Base-by-base conservation (phyloP, 2,888 invertebrate genomes). In the Chaetoderma sp. region DNA sequence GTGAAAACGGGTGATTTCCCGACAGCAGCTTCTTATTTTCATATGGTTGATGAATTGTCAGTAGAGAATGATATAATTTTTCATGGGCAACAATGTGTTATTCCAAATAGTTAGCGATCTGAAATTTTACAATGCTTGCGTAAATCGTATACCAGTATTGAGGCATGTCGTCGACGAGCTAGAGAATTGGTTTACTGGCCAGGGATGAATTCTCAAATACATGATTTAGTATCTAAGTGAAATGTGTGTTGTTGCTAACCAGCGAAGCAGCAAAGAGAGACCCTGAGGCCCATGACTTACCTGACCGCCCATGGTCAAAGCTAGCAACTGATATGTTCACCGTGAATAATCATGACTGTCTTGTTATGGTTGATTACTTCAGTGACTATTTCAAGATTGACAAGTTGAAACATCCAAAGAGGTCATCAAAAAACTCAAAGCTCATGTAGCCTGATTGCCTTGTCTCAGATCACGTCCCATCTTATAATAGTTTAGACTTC, bases 371-470 rank as follows among this genome's bases (percentile, higher is more conserved):
- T 6, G 58, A 58, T 25, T 58, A 63, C 39, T 57, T 36, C 27
- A 32, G 47, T 2, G 47, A 47, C 25, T 63, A 45, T 47, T 56
- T 36, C 28, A 56, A 62, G 33, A 30, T 63, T 13, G 63, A 63
- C 36, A 47, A n/a, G 45, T 23, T 33, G 58, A 57, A 6, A 57
- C 47, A 2, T 36, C 45, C 1, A 36, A 28, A 28, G 50, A 42
- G 23, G 50, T 63, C 4, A 63, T 63, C n/a, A 5, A 33, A 5
- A 63, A 49, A 25, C 39, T 63, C 18, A 58, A 58, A 49, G 39
- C 63, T 18, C 45, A 58, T 16, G 47, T 63, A 18, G 58, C 49
- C 18, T 6, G 57, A n/a, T 18, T n/a, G 27, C 21, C 25, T 58
- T 8, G 25, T 44, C 3, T 23, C 32, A 23, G 63, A 58, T 28